Percentiles rank a stretch among this genome's conserved stretches.
Evolutionary conservation across 2,888 invertebrate genomes (phyloP).

Genomic region (Orthosia cruda): DNA sequence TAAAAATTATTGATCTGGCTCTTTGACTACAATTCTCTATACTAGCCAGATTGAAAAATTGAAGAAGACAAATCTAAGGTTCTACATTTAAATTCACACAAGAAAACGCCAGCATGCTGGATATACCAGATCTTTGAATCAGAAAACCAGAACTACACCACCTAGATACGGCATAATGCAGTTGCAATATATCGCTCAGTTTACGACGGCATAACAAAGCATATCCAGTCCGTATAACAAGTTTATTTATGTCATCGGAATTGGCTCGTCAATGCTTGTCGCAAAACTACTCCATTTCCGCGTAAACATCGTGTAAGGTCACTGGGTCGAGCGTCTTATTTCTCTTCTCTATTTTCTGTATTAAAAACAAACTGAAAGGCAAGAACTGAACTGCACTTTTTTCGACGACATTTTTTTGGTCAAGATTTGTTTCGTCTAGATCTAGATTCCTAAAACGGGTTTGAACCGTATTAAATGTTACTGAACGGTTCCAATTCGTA

Average conservation of each 20-base stretch:
- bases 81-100: neutral
- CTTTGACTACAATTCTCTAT: neutral
- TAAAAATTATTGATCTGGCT: neutral
- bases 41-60: neutral
- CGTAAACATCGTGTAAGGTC: slow-evolving; percentile 54
- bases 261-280: slow-evolving; percentile 51
- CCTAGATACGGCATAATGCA: slow-evolving; percentile 47
- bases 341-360: slow-evolving; percentile 32
- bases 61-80: neutral
- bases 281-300: slow-evolving; percentile 57
- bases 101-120: neutral
- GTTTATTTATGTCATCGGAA: slow-evolving; percentile 58
- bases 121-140: neutral
- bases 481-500: slow-evolving; percentile 5
- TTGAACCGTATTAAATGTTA: slow-evolving; percentile 11
- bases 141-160: neutral
- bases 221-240: slow-evolving; percentile 49
- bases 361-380: slow-evolving; percentile 30
- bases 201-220: slow-evolving; percentile 52
- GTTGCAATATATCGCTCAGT: slow-evolving; percentile 52
- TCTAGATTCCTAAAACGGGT: slow-evolving; percentile 31
- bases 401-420: neutral
- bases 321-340: slow-evolving; percentile 49
- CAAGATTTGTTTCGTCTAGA: neutral
- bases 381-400: slow-evolving; percentile 14